Percentiles rank a stretch among this genome's conserved stretches.
phyloP scores from a whole-genome alignment of 2,888 invertebrate species.

The Mylabris sibirica region DNA sequence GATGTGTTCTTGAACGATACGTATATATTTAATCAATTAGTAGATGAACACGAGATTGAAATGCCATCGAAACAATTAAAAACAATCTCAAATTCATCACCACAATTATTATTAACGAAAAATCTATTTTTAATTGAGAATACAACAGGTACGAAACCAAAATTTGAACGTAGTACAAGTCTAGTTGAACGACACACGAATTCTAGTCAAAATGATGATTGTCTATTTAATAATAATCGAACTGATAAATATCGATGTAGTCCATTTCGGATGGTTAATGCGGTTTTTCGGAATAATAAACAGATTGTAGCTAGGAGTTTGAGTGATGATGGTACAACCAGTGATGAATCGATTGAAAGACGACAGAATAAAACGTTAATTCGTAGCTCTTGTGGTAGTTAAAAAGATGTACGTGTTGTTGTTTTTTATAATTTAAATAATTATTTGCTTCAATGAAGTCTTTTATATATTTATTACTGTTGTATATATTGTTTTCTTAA shows the following conservation, averaged over 20 bases:
- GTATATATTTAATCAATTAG: constrained; percentile 39
- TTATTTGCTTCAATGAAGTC: constrained; percentile 13
- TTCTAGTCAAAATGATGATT: constrained; percentile 19
- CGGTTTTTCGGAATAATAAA: constrained; percentile 37
- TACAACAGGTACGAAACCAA: constrained; percentile 1
- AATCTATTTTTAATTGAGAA: constrained; percentile 52
- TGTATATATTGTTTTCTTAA: neutral
- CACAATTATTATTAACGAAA: constrained; percentile 49
- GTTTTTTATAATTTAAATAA: neutral
- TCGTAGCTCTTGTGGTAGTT: constrained; percentile 33
- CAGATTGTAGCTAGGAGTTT: constrained; percentile 43
- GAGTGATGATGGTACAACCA: constrained; percentile 44
- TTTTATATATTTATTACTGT: neutral
- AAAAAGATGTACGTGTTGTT: neutral
- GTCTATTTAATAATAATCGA: neutral
- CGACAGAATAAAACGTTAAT: constrained; percentile 24
- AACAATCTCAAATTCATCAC: constrained; percentile 51
- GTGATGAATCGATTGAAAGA: constrained; percentile 27
- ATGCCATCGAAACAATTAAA: constrained; percentile 26
- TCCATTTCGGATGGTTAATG: constrained; percentile 40
- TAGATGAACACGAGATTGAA: constrained; percentile 25
- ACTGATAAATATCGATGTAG: constrained; percentile 28
- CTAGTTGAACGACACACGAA: constrained; percentile 28
- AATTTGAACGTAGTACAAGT: constrained; percentile 31
- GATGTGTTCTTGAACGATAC: constrained; percentile 53